Evolutionary conservation across 2,888 invertebrate genomes (phyloP), one percentile per base, ranked within the genome.

Genomic region (Linyphia triangularis): DNA sequence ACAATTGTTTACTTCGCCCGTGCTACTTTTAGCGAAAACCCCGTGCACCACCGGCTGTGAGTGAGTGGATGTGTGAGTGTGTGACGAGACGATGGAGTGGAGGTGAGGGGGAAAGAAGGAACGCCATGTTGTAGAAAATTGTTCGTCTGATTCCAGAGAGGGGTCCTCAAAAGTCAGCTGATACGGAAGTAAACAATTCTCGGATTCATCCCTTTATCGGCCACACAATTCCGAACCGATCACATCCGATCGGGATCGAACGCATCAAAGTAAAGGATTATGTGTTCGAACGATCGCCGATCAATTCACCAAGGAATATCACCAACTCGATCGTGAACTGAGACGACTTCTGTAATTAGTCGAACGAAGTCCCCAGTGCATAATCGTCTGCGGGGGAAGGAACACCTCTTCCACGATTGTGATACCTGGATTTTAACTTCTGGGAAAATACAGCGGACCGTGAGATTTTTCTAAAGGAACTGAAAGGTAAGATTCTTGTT

Each of bases 1-100:
- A 89, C 89, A 89, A 89, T 89, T 89, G 89, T 89, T 89, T 89
- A 89, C 89, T 81, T 85, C 89, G 89, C 89, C 89, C 89, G 85
- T 89, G 89, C 85, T 85, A 82, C 85, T 85, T 89, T 85, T 89
- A 89, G 85, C 85, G 89, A 82, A 89, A 89, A 89, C 89, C 89
- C 89, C 89, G 89, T 89, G 81, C 89, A 85, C 88, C 88, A 88
- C 83, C 88, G 82, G 65, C 33, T 59, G 88, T 82, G 88, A 70
- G 83, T 86, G 86, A 70, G 59, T 85, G 85, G 78, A 85, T 85
- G 86, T 88, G 82, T 88, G 88, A 82, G 88, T 77, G 88, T 82
- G 88, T 88, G 88, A 88, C 88, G 88, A 88, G 88, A 88, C 86
- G 86, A 88, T 72, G 81, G 81, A 79, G 75, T 77, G 73, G 81